Conservation (phyloP, 2,888 invertebrate genomes). For the Acholoe squamosa region DNA sequence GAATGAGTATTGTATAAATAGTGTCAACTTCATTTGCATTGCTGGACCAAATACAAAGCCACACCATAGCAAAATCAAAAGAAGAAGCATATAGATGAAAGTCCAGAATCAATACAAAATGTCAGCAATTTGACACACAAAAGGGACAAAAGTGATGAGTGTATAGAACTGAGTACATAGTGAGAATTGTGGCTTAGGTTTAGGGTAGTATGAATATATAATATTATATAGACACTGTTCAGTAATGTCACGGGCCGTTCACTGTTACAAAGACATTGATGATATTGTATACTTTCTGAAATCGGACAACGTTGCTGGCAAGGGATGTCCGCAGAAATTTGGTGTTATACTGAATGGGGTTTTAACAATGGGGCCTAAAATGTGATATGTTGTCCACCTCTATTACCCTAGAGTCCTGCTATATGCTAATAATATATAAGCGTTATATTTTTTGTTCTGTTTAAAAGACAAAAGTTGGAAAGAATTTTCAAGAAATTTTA, state of each 20-base stretch:
- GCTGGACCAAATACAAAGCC: no score
- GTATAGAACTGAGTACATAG: neutral
- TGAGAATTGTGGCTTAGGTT: neutral
- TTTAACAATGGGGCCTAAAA: neutral
- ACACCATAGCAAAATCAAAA: no score
- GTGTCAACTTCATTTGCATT: no score
- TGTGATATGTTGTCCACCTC: neutral
- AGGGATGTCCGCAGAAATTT: constrained; percentile 3
- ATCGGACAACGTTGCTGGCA: constrained; percentile 37
- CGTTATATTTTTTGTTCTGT: neutral
- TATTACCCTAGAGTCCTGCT: neutral
- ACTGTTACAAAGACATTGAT: constrained; percentile 27
- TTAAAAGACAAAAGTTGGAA: no score
- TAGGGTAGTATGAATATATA: neutral
- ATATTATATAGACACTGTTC: constrained; percentile 43
- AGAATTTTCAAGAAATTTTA: no score
- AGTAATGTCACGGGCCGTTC: constrained; percentile 2
- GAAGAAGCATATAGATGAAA: no score
- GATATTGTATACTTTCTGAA: neutral
- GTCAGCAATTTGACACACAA: no score
- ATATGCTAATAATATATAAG: neutral
- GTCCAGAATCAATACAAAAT: no score
- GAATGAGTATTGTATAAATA: no score
- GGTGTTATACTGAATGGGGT: neutral
- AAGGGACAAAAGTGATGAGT: neutral